These are phyloP conservation scores for Erebia palarica DNA, from an alignment of 2,888 invertebrate genomes.

Conservation along the genomic window DNA sequence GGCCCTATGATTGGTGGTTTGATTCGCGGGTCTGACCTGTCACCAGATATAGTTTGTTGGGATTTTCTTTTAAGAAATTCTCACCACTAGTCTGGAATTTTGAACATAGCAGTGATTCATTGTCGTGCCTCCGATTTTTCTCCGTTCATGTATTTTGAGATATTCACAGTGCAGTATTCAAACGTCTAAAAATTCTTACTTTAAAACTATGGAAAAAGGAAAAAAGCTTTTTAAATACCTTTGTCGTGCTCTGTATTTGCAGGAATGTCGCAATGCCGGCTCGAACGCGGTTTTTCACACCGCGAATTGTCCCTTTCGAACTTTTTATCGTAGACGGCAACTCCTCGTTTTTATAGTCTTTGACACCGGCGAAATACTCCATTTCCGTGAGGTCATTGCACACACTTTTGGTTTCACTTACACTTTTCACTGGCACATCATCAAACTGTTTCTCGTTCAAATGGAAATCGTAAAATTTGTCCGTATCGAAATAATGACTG, in stretches of 20 bases:
- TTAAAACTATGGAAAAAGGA: neutral
- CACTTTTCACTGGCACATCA: slow-evolving; percentile 70
- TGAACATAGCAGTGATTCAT: no score
- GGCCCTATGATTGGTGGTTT: no score
- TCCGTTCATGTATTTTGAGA: no score
- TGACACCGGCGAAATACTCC: slow-evolving; percentile 90
- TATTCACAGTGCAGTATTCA: no score
- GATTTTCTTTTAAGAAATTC: no score
- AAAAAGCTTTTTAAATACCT: slow-evolving; percentile 80
- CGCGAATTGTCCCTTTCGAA: slow-evolving; percentile 95
- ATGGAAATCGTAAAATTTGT: slow-evolving; percentile 92
- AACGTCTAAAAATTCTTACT: neutral
- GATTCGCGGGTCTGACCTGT: no score
- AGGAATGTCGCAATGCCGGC: slow-evolving; percentile 98
- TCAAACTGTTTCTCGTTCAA: slow-evolving; percentile 87
- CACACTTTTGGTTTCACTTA: slow-evolving; percentile 71
- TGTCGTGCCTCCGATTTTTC: no score
- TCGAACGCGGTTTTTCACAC: slow-evolving; percentile 96
- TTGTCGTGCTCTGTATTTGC: slow-evolving; percentile 89
- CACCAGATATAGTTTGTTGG: no score
- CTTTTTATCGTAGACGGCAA: slow-evolving; percentile 92
- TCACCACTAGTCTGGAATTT: no score
- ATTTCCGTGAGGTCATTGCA: slow-evolving; percentile 77
- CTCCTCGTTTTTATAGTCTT: slow-evolving; percentile 85
- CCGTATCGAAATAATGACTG: slow-evolving; percentile 86